Evolutionary conservation across 2,888 invertebrate genomes (phyloP).

Genomic region (Luperina nickerlii): DNA sequence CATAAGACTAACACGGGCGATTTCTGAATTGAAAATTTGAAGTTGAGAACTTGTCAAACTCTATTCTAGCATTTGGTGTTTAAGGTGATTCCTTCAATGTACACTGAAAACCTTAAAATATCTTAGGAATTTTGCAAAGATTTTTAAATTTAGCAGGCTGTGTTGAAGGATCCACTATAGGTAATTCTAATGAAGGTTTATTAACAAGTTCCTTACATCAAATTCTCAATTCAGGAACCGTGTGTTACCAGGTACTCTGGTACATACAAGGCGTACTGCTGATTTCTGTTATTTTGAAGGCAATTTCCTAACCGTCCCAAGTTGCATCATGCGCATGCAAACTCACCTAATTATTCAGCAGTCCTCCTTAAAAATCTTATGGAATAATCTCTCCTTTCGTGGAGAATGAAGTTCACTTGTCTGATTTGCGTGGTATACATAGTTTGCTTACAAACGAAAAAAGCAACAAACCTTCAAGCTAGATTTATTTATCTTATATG

Average conservation of each 20-base stretch:
- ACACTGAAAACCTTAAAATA: neutral
- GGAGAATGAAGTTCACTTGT: slow-evolving; percentile 5
- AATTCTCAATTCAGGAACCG: neutral
- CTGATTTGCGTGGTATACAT: slow-evolving; percentile 3
- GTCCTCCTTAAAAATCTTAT: slow-evolving; percentile 24
- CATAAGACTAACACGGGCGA: neutral
- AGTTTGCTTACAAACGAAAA: slow-evolving; percentile 3
- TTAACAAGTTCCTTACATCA: neutral
- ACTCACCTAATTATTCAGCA: slow-evolving; percentile 18
- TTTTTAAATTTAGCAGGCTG: too few relatives aligned
- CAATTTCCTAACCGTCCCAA: neutral
- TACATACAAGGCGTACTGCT: slow-evolving; percentile 33
- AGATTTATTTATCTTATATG: slow-evolving; percentile 12
- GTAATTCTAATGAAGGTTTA: neutral
- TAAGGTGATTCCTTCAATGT: neutral
- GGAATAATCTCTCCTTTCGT: slow-evolving; percentile 30
- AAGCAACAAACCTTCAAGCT: slow-evolving; percentile 8
- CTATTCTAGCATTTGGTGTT: neutral
- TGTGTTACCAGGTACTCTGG: neutral
- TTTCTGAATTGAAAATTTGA: neutral
- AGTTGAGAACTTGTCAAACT: neutral
- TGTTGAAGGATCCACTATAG: neutral
- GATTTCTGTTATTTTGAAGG: slow-evolving; percentile 2
- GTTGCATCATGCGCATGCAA: neutral
- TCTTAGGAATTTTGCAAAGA: neutral